Percentiles rank a stretch among this genome's conserved stretches.
phyloP scores from a whole-genome alignment of 2,888 invertebrate genomes.

The Sylvicola fuscatus region DNA sequence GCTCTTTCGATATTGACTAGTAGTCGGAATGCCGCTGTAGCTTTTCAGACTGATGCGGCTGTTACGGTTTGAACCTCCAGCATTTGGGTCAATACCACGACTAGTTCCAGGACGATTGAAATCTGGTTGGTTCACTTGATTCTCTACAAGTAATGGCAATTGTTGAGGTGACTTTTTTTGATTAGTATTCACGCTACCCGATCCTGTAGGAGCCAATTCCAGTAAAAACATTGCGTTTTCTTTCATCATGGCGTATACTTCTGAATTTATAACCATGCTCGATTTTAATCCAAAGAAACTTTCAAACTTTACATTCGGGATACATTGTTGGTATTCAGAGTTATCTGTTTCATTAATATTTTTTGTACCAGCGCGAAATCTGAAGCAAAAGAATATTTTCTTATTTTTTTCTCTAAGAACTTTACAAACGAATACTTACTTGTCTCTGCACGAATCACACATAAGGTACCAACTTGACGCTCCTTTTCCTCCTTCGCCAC shows the following conservation, averaged over 20 bases:
- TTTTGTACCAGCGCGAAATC: constrained; percentile 20
- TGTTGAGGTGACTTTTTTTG: constrained; percentile 20
- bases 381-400: constrained; percentile 3
- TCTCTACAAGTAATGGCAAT: constrained; percentile 22
- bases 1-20: constrained; percentile 19
- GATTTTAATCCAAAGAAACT: constrained; percentile 23
- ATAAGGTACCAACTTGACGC: constrained; percentile 75
- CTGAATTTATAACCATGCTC: constrained; percentile 21
- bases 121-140: constrained; percentile 18
- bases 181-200: constrained; percentile 7
- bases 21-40: constrained; percentile 8
- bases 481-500: constrained; percentile 67
- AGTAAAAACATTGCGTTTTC: constrained; percentile 89
- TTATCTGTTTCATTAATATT: constrained; percentile 20
- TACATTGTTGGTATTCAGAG: constrained; percentile 24
- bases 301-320: constrained; percentile 1
- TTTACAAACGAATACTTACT: constrained; percentile 34
- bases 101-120: constrained; percentile 24
- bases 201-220: constrained; percentile 56
- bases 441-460: constrained; percentile 79
- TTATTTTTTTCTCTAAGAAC: constrained; percentile 11
- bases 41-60: constrained; percentile 16
- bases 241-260: constrained; percentile 45
- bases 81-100: constrained; percentile 13
- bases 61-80: constrained; percentile 12